A percentile compares a stretch with the other conserved stretches of the same genome.
Evolutionary conservation across 1,140 invertebrate genomes (phyloP).

Genomic region (Orussus abietinus): DNA sequence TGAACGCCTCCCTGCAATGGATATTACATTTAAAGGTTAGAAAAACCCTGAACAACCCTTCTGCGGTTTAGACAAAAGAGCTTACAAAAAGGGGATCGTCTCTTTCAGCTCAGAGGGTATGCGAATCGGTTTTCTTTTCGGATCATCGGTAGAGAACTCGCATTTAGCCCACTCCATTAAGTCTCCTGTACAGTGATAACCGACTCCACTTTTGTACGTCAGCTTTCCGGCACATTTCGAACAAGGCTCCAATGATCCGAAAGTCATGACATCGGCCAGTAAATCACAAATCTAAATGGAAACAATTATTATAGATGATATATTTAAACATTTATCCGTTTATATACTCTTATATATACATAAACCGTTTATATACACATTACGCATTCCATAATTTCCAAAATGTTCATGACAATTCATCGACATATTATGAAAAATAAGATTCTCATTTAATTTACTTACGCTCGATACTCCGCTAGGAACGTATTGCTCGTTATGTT

Average conservation of each 20-base stretch:
- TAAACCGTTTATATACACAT: no score
- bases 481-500: constrained; percentile 69
- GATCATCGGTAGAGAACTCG: constrained; percentile 66
- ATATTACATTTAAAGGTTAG: background rate
- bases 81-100: constrained; percentile 60
- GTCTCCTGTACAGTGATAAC: constrained; percentile 78
- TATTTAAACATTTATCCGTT: background rate
- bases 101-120: constrained; percentile 67
- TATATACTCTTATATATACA: no score
- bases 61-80: background rate
- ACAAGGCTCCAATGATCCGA: constrained; percentile 80
- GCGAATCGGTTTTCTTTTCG: constrained; percentile 69
- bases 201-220: constrained; percentile 63
- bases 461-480: constrained; percentile 63
- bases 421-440: no score
- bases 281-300: constrained; percentile 65
- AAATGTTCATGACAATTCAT: no score
- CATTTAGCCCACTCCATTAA: constrained; percentile 92
- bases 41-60: constrained; percentile 31
- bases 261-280: constrained; percentile 79
- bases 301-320: constrained; percentile 1
- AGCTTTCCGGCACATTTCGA: constrained; percentile 78
- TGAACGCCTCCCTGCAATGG: constrained; percentile 51
- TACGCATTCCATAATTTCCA: no score
- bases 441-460: constrained; percentile 30